Evolutionary conservation across 1,140 invertebrate species (phyloP).

Genomic region (Neodiprion lecontei): DNA sequence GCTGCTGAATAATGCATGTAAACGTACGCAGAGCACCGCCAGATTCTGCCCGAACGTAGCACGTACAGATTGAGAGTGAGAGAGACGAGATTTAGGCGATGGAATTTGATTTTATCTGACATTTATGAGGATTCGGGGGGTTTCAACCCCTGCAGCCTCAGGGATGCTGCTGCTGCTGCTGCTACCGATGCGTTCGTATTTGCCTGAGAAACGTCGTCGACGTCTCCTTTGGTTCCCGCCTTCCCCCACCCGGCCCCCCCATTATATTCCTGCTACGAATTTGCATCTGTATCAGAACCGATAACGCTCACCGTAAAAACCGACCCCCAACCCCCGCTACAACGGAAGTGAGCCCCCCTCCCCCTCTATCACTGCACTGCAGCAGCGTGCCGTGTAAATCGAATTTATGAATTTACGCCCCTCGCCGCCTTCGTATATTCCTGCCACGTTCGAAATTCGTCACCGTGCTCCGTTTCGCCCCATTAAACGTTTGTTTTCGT

Average conservation of each 20-base stretch:
- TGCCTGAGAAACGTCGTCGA: background rate
- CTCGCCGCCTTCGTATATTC: too few relatives aligned
- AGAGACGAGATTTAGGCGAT: too few relatives aligned
- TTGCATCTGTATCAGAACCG: conserved; percentile 44
- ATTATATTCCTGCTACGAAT: conserved; percentile 39
- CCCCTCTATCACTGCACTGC: too few relatives aligned
- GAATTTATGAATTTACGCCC: too few relatives aligned
- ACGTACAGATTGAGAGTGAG: background rate
- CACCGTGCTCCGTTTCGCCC: too few relatives aligned
- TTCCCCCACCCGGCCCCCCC: conserved; percentile 37
- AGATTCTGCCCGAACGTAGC: background rate
- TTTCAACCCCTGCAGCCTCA: conserved; percentile 1
- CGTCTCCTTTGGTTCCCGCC: conserved; percentile 30
- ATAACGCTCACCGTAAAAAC: conserved; percentile 32
- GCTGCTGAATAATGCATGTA: conserved; percentile 56
- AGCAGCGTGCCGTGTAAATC: too few relatives aligned
- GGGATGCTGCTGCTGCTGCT: conserved; percentile 4
- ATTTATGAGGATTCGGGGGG: conserved; percentile 47
- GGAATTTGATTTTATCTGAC: conserved; percentile 51
- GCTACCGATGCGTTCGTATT: conserved; percentile 7
- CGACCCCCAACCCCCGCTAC: conserved; percentile 28
- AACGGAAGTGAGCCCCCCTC: too few relatives aligned
- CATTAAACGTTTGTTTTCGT: too few relatives aligned
- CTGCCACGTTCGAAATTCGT: too few relatives aligned
- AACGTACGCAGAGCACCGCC: conserved; percentile 18